Evolutionary conservation across 2,888 invertebrate genomes (phyloP).

Genomic region (Polydrusus tereticollis): DNA sequence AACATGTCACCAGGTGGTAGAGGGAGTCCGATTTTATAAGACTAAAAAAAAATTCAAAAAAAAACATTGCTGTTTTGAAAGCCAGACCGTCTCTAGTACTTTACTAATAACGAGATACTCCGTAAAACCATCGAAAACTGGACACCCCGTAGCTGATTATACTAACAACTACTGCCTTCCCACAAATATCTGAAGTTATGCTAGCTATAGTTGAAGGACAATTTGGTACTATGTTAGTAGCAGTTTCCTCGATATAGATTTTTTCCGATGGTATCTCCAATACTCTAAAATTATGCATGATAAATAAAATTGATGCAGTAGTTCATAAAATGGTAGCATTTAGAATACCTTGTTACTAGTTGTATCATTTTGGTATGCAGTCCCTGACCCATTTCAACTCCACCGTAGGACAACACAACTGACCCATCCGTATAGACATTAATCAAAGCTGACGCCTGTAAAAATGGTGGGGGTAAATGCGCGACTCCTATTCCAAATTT

Average conservation of each 20-base stretch:
- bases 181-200: constrained; percentile 89
- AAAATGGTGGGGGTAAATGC: constrained; percentile 65
- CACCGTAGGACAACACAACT: constrained; percentile 89
- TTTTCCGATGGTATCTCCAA: constrained; percentile 78
- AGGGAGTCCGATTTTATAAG: no score
- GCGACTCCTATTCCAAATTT: constrained; percentile 90
- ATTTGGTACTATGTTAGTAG: constrained; percentile 93
- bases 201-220: constrained; percentile 92
- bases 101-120: no score
- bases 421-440: constrained; percentile 91
- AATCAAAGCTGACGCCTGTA: constrained; percentile 89
- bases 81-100: no score
- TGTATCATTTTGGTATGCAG: constrained; percentile 96
- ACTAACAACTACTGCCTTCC: constrained; percentile 84
- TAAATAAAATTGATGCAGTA: no score
- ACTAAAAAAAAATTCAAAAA: no score
- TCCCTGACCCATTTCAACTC: constrained; percentile 96
- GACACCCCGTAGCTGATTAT: no score
- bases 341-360: constrained; percentile 81
- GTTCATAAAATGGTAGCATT: no score
- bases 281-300: constrained; percentile 64
- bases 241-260: constrained; percentile 86
- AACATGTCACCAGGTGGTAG: no score
- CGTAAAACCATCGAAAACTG: no score
- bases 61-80: no score